phyloP scores from a whole-genome alignment of 2,113 vertebrate species.

The Fulmarus glacialis region DNA sequence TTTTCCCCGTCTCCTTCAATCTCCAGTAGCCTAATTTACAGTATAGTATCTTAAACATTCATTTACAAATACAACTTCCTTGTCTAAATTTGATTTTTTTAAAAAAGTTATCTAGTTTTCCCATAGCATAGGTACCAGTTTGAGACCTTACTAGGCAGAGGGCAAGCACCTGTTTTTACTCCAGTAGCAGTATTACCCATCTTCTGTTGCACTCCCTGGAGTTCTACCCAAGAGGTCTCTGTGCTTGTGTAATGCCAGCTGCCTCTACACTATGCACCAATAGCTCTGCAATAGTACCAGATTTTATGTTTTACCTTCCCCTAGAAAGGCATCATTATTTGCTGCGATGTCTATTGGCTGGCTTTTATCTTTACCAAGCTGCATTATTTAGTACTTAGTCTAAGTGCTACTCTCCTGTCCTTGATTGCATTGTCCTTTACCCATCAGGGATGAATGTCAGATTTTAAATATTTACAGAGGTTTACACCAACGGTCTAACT shows the following conservation, averaged over 20 bases:
- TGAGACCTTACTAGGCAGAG: background rate
- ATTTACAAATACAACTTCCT: background rate
- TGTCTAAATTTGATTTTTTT: background rate
- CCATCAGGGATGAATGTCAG: background rate
- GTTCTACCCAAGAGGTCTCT: background rate
- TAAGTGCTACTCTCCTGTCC: background rate
- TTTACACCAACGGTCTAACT: background rate
- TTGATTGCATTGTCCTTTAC: background rate
- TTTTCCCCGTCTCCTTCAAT: background rate
- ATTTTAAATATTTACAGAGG: conserved; percentile 2
- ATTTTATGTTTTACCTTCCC: background rate
- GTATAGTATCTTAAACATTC: too few species aligned
- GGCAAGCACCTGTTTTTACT: background rate
- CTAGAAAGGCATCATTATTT: background rate
- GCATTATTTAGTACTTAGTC: conserved; percentile 22
- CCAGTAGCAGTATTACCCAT: background rate
- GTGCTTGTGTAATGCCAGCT: background rate
- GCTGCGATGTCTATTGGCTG: background rate
- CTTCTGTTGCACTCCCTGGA: background rate
- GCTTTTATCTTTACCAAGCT: background rate
- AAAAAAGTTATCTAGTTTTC: background rate
- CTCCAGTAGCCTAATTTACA: background rate
- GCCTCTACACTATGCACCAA: background rate
- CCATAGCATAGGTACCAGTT: background rate
- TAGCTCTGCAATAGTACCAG: background rate